Conservation (phyloP, 2,113 vertebrate species). For the Sander lucioperca region DNA sequence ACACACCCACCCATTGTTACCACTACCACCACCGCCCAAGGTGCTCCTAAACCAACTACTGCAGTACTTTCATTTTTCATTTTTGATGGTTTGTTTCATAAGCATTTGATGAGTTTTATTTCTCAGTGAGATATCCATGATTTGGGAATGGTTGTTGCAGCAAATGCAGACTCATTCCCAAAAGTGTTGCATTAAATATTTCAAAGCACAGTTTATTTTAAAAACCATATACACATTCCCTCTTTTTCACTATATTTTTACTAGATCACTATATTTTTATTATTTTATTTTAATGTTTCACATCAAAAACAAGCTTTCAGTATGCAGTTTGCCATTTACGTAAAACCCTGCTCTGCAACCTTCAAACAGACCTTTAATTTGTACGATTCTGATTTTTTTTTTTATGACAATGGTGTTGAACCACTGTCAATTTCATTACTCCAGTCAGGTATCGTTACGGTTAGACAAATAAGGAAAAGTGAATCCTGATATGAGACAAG, state of each 20-base stretch:
- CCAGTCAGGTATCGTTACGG: background rate
- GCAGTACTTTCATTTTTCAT: background rate
- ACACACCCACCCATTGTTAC: background rate
- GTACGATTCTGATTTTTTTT: background rate
- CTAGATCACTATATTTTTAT: background rate
- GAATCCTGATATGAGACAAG: background rate
- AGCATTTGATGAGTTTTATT: background rate
- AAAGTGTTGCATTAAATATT: background rate
- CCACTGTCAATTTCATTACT: background rate
- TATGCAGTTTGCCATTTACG: background rate
- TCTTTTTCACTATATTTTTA: background rate
- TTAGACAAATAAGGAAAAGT: background rate
- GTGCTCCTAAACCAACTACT: background rate
- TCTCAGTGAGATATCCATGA: background rate
- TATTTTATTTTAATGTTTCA: background rate
- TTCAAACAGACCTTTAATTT: background rate
- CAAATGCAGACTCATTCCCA: background rate
- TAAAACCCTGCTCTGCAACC: background rate
- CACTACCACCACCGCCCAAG: background rate
- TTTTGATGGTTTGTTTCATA: background rate
- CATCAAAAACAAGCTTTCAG: background rate
- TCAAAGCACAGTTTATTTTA: background rate
- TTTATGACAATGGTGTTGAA: too few relatives aligned
- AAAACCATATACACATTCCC: background rate
- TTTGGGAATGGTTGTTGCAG: background rate